Percentiles rank a stretch among this genome's conserved stretches.
Conservation (phyloP, 2,113 vertebrate genomes). For the Centropus bengalensis region DNA sequence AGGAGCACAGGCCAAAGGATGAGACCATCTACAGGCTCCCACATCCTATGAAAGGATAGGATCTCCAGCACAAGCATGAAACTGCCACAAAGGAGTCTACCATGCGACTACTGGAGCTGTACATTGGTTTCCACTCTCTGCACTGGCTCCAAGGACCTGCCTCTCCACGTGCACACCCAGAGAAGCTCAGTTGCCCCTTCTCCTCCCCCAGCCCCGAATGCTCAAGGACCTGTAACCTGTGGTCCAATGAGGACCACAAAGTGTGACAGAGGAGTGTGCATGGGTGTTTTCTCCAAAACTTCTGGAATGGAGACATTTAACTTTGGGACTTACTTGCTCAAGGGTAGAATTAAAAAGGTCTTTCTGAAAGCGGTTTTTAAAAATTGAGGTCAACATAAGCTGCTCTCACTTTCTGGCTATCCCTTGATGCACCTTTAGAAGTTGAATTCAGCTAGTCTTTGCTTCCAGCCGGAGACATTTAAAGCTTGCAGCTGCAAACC, state of each 20-base stretch:
- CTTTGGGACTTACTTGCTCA: neutral
- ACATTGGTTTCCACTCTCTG: rapidly evolving
- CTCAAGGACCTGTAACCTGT: too few relatives aligned
- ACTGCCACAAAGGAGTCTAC: neutral
- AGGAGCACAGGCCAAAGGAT: neutral
- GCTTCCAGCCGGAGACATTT: neutral
- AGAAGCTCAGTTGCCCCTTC: neutral
- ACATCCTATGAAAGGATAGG: neutral
- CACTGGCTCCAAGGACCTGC: neutral
- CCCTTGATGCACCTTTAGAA: neutral
- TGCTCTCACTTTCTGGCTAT: neutral
- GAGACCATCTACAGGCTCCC: neutral
- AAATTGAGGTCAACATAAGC: neutral
- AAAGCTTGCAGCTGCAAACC: neutral
- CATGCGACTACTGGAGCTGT: neutral
- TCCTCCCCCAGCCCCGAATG: neutral
- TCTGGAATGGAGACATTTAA: neutral
- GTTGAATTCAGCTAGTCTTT: neutral
- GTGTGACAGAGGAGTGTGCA: rapidly evolving
- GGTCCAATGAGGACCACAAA: neutral
- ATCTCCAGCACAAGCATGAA: rapidly evolving
- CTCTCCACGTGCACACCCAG: rapidly evolving
- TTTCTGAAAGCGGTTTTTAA: neutral
- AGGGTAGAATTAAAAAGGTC: neutral
- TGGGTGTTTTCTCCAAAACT: neutral